A percentile compares a stretch with the other conserved stretches of the same genome.
These are phyloP conservation scores for Tethya wilhelma DNA, from an alignment of 37 sponge, comb jelly and placozoan genomes.

Conservation along the genomic window DNA sequence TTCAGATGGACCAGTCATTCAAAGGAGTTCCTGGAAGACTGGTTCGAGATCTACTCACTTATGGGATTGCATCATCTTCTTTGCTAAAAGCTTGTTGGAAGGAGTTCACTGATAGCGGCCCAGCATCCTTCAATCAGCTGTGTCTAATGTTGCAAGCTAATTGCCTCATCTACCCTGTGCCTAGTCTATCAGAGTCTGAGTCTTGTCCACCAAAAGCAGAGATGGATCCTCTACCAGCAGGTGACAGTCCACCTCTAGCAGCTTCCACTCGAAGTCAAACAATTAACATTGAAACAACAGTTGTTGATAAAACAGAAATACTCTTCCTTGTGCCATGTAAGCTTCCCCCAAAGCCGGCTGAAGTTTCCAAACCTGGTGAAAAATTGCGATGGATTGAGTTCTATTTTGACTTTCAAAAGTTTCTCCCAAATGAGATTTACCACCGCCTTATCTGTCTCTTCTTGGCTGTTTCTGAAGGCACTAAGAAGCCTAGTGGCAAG, in stretches of 20 bases:
- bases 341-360: not conserved
- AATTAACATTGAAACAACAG: no score
- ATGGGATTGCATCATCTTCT: conserved; percentile 2
- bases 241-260: no score
- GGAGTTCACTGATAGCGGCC: not conserved
- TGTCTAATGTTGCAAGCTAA: conserved; percentile 51
- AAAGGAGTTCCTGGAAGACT: not conserved
- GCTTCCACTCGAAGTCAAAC: no score
- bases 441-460: conserved; percentile 32
- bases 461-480: not conserved
- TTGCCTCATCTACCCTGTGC: conserved; percentile 42
- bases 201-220: no score
- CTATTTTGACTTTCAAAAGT: conserved; percentile 47
- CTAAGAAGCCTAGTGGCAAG: not conserved
- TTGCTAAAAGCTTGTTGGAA: conserved; percentile 32
- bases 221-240: no score
- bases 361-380: not conserved
- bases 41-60: not conserved
- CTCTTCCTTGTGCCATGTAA: conserved; percentile 37
- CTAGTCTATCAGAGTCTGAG: no score
- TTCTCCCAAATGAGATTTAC: conserved; percentile 64
- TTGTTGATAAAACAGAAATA: not conserved
- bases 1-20: conserved; percentile 11
- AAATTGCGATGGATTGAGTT: conserved; percentile 20
- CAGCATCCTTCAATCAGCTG: conserved; percentile 19